Percentiles rank a stretch among this genome's conserved stretches.
Evolutionary conservation across 2,888 invertebrate species (phyloP).

Genomic region (Ditula angustiorana): DNA sequence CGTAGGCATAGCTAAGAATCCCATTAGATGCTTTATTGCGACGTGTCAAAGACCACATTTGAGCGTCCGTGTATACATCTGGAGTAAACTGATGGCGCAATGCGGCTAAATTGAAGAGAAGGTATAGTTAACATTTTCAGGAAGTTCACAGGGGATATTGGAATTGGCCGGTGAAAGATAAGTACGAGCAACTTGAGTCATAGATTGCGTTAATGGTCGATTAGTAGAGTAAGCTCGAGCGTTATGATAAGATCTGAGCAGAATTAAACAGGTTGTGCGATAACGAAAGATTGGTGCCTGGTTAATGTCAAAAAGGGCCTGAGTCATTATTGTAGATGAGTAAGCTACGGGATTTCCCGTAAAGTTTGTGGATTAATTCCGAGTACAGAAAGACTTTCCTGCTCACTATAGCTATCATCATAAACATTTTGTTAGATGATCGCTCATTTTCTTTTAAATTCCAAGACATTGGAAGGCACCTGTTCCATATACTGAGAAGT

Average conservation of each 20-base stretch:
- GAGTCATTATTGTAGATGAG: conserved; percentile 31
- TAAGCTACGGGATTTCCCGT: conserved; percentile 18
- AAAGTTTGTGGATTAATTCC: not conserved
- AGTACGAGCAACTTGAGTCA: conserved; percentile 28
- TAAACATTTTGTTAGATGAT: not conserved
- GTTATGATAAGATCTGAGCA: conserved; percentile 28
- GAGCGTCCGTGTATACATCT: conserved; percentile 6
- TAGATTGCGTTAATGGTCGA: conserved; percentile 35
- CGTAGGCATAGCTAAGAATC: conserved; percentile 32
- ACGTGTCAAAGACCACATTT: conserved; percentile 19
- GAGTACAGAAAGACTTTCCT: not conserved
- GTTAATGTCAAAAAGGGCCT: conserved; percentile 27
- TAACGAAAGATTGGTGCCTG: conserved; percentile 34
- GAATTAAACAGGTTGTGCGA: conserved; percentile 34
- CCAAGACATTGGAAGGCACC: conserved; percentile 5
- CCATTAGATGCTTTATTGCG: conserved; percentile 29
- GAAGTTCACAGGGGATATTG: conserved; percentile 15
- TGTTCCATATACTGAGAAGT: conserved; percentile 24
- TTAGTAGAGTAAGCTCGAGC: conserved; percentile 21
- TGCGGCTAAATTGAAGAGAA: conserved; percentile 29
- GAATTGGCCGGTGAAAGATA: conserved; percentile 22
- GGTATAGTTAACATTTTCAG: conserved; percentile 18
- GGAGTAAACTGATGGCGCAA: conserved; percentile 31
- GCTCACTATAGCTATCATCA: too few species aligned
- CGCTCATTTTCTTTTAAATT: not conserved